These are phyloP conservation scores for Malurus melanocephalus DNA, from an alignment of 2,113 vertebrate genomes.

Conservation along the genomic window DNA sequence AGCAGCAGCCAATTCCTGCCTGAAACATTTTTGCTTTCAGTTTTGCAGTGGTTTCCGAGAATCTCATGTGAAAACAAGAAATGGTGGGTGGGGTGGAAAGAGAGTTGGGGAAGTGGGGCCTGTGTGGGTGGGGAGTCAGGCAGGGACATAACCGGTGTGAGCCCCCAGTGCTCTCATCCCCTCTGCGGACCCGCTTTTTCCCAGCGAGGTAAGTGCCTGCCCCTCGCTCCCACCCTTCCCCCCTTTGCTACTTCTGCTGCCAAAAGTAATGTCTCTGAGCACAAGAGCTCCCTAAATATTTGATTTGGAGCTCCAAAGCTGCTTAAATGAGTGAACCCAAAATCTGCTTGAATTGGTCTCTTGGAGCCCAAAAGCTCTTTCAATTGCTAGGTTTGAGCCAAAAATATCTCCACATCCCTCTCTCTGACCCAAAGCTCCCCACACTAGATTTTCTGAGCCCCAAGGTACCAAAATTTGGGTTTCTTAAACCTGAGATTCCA, in stretches of 20 bases:
- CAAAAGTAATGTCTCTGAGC: background rate
- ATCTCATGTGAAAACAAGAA: no score
- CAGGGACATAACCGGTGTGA: no score
- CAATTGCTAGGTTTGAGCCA: accelerated
- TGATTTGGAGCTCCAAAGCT: background rate
- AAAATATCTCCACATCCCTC: background rate
- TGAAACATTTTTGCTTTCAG: no score
- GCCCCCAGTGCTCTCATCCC: no score
- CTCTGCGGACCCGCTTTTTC: background rate
- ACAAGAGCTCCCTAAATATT: background rate
- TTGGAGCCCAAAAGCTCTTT: background rate
- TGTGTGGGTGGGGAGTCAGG: no score
- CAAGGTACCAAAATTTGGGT: background rate
- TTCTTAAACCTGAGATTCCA: background rate
- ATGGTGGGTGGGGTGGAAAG: no score
- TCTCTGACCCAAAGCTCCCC: background rate
- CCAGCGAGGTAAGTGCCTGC: background rate
- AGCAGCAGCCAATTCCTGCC: no score
- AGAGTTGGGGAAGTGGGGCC: no score
- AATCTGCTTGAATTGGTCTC: background rate
- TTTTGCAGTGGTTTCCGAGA: no score
- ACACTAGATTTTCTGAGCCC: background rate
- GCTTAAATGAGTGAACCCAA: background rate
- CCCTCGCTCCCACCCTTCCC: background rate
- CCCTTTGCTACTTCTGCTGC: background rate